A percentile compares a stretch with the other conserved stretches of the same genome.
Conservation (phyloP, 2,797 vertebrate species). For the Schizopygopsis pylzovi region DNA sequence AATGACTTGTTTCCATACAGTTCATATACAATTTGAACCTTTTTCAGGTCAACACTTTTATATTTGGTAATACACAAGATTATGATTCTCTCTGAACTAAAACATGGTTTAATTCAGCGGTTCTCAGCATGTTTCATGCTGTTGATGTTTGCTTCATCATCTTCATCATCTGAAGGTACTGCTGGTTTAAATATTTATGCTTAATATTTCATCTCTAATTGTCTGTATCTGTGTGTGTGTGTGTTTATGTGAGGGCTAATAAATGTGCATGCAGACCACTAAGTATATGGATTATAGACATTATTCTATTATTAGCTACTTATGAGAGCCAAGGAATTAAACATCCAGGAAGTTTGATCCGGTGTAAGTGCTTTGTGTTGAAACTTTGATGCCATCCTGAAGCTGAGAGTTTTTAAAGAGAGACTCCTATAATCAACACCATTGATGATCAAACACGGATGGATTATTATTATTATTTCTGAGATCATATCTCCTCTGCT, state of each 20-base stretch:
- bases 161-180: background rate
- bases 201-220: constrained; percentile 9
- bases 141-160: background rate
- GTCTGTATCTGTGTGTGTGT: background rate
- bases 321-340: constrained; percentile 25
- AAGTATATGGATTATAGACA: constrained; percentile 42
- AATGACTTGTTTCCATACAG: background rate
- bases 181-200: constrained; percentile 28
- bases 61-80: background rate
- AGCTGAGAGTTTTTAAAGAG: constrained; percentile 20
- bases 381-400: constrained; percentile 24
- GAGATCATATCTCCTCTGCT: background rate
- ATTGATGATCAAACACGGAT: constrained; percentile 30
- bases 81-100: background rate
- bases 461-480: constrained; percentile 36
- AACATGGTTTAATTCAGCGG: background rate
- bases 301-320: constrained; percentile 42
- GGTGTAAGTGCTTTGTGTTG: constrained; percentile 41
- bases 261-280: constrained; percentile 18
- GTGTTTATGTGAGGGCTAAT: constrained; percentile 1
- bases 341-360: constrained; percentile 45
- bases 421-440: constrained; percentile 30
- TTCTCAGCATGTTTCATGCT: too few relatives aligned
- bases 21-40: background rate
- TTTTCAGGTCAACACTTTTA: background rate